A percentile compares a stretch with the other conserved stretches of the same genome.
phyloP scores from a whole-genome alignment of 64 coral and sea anemone species.

The Stichodactyla mertensii region DNA sequence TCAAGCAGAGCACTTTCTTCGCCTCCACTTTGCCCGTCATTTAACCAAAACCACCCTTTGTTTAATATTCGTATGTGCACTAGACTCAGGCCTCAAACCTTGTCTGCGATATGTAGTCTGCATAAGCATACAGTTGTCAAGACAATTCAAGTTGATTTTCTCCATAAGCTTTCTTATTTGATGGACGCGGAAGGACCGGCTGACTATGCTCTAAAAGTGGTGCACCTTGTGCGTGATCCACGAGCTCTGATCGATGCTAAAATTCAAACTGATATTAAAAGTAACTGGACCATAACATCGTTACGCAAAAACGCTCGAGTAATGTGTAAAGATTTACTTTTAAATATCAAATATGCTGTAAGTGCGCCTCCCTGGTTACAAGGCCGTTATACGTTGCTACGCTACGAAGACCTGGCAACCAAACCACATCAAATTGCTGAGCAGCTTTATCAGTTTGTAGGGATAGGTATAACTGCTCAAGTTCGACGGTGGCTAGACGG shows the following conservation, averaged over 20 bases:
- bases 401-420: conserved; percentile 82
- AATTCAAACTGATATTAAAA: conserved; percentile 34
- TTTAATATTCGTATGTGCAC: conserved; percentile 87
- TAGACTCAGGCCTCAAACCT: conserved; percentile 53
- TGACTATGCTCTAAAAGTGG: conserved; percentile 70
- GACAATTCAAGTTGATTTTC: conserved; percentile 53
- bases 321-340: conserved; percentile 57
- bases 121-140: conserved; percentile 85
- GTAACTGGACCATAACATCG: conserved; percentile 57
- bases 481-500: conserved; percentile 73
- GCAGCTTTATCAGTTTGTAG: conserved; percentile 70
- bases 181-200: conserved; percentile 39
- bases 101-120: conserved; percentile 72
- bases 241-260: conserved; percentile 71
- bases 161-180: conserved; percentile 79
- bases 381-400: conserved; percentile 78
- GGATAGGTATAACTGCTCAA: conserved; percentile 43
- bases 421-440: conserved; percentile 82
- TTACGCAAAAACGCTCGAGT: conserved; percentile 44
- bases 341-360: conserved; percentile 79
- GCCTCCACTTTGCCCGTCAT: conserved; percentile 72
- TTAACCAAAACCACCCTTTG: conserved; percentile 6
- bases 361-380: conserved; percentile 63
- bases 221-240: conserved; percentile 77
- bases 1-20: conserved; percentile 74